Conservation (phyloP, 2,113 vertebrate genomes). For the Mus pahari region DNA sequence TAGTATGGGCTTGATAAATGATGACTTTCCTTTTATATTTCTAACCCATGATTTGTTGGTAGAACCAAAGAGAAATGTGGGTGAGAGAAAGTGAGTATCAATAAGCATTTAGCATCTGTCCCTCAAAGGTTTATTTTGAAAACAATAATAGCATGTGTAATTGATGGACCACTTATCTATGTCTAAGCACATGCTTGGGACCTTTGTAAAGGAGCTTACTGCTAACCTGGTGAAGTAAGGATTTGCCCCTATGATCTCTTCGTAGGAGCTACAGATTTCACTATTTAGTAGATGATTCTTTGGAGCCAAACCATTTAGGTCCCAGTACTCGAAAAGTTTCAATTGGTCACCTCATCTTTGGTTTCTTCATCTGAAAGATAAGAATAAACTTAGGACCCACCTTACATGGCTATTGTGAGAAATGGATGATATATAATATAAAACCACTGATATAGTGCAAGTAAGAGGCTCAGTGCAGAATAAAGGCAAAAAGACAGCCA, state of each 20-base stretch:
- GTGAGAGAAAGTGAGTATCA: not conserved
- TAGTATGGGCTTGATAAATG: not conserved
- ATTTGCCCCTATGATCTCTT: not conserved
- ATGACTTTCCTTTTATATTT: not conserved
- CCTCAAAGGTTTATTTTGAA: not conserved
- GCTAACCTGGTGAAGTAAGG: not conserved
- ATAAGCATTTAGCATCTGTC: not conserved
- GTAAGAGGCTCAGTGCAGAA: not conserved
- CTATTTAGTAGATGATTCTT: not conserved
- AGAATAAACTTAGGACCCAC: not conserved
- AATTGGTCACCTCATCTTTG: not conserved
- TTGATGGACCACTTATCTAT: not conserved
- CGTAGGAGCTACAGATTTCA: not conserved
- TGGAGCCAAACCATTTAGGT: not conserved
- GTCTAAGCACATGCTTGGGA: not conserved
- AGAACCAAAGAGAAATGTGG: constrained; percentile 1
- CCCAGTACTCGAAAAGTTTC: not conserved
- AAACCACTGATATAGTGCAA: constrained; percentile 7
- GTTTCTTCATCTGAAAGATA: constrained; percentile 8
- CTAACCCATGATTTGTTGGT: not conserved
- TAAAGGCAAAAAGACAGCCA: not conserved
- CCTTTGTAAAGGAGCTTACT: not conserved
- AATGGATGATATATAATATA: not conserved
- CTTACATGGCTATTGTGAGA: not conserved
- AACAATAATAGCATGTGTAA: not conserved